Base-by-base conservation (phyloP, 2,113 vertebrate genomes). In the Leptobrachium ailaonicum region DNA sequence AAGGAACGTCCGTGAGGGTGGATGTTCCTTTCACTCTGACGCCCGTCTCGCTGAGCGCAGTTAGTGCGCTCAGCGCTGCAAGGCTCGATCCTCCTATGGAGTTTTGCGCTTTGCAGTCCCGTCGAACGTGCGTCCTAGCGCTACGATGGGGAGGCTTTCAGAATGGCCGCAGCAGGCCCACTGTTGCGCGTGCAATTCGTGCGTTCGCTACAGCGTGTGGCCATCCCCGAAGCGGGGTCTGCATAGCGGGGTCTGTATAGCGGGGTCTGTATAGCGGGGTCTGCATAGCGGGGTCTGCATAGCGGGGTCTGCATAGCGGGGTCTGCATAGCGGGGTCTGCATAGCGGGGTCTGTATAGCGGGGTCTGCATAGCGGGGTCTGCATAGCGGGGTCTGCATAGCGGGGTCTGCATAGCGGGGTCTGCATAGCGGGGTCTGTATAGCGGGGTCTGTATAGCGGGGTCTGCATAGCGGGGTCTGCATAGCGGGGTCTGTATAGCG, bases 301-400 rank as follows among this genome's bases (percentile, higher is more conserved):
- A 76, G 66, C 41, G 82, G 41, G 41, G 84, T 10, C 1, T 83
- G n/a, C n/a, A 81, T 54, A 76, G 66, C 41, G 82, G 41, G 41
- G 84, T 10, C 1, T 83, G n/a, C n/a, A 81, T 54, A 76, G 66
- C 41, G 82, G 41, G 41, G 84, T 10, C 1, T 83, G n/a, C n/a
- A 81, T 54, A 76, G 66, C 41, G 82, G 41, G 41, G 84, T 10
- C 1, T 83, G n/a, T n/a, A 81, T 54, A 76, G 66, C 41, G 82
- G 41, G 41, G 84, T 10, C 1, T 83, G n/a, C n/a, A 81, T 54
- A 76, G 66, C 41, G 82, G 41, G 41, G 84, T 10, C 1, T 83
- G n/a, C n/a, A 81, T 54, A 76, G 66, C 41, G 82, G 41, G 41
- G 84, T 10, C 1, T 83, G n/a, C n/a, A 81, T 54, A 76, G 66